A percentile compares a stretch with the other conserved stretches of the same genome.
Conservation (phyloP, 2,888 invertebrate genomes). For the Fragum sueziense region DNA sequence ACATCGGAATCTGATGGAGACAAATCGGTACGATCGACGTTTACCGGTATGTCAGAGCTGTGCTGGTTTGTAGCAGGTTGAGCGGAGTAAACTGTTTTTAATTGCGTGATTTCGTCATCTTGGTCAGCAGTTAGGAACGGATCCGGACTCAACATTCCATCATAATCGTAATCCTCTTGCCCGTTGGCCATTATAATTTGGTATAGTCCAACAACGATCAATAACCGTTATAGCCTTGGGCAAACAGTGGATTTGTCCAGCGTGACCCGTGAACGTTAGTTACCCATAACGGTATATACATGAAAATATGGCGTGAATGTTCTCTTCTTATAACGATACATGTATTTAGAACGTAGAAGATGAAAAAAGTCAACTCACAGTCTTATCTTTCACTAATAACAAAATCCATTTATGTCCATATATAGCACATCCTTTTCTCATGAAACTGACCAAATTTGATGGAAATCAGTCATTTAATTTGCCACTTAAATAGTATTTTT, state of each 20-base stretch:
- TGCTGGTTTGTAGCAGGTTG: not conserved
- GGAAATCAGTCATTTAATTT: too few species aligned
- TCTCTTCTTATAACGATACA: too few species aligned
- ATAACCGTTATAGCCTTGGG: not conserved
- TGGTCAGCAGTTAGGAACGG: not conserved
- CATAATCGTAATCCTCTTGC: constrained; percentile 6
- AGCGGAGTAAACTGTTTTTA: not conserved
- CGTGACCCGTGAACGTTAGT: not conserved
- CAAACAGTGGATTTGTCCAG: not conserved
- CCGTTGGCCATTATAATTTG: not conserved
- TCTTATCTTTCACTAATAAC: too few species aligned
- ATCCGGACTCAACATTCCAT: not conserved
- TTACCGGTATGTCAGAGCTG: not conserved
- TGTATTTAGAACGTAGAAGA: too few species aligned
- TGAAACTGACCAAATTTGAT: too few species aligned
- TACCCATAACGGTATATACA: not conserved
- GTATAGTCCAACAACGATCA: not conserved
- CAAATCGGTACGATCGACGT: not conserved
- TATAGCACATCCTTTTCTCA: too few species aligned
- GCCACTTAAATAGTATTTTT: too few species aligned
- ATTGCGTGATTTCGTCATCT: not conserved
- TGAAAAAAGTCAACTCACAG: too few species aligned
- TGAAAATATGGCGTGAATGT: too few species aligned
- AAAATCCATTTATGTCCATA: too few species aligned
- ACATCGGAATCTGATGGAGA: not conserved